Evolutionary conservation across 2,797 vertebrate species (phyloP), one percentile per base, ranked within the genome.

Genomic region (Acipenser oxyrinchus): DNA sequence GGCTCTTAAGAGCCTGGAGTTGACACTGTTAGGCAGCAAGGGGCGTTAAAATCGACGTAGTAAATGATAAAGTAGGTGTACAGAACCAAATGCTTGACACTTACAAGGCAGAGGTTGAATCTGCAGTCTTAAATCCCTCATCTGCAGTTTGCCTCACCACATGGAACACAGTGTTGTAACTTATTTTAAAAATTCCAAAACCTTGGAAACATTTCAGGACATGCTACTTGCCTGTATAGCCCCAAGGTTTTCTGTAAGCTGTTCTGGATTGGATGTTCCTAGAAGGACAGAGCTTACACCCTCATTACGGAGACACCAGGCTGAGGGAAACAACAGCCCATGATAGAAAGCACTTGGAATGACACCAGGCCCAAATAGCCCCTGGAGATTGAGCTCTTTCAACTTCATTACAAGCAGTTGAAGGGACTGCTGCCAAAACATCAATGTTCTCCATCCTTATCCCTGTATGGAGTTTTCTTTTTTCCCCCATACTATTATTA

Each of bases 251-350:
- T 99, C 97, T 0, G 95, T 94, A 69, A 99, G 92, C 82, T 99
- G 97, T 69, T 97, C 93, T 0, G 96, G 94, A 80, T 90, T 99
- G 70, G 97, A 99, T 1, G 96, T 94, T 78, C 97, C 97, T 70
- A 99, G 79, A 0, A 99, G 93, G 58, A 99, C 96, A 0, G 97
- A 99, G 75, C 97, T 99, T 81, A 99, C 97, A 0, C 97, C 97
- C 77, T 99, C 96, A 0, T 97, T 99, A 74, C 97, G 88, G 75
- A 99, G 85, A 81, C 97, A 99, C 97, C 97, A 99, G 0, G 97
- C 96, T 99, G 82, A 74, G 4, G 1, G 73, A 53, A 57, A 37
- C 2, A 37, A 37, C 23, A 37, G 23, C 23, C 4, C 2, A 37
- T 6, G 53, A 63, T 6, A 3, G 8, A 15, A 64, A 37, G 23